Base-by-base conservation (phyloP, 2,888 invertebrate genomes). In the Sisyra nigra region DNA sequence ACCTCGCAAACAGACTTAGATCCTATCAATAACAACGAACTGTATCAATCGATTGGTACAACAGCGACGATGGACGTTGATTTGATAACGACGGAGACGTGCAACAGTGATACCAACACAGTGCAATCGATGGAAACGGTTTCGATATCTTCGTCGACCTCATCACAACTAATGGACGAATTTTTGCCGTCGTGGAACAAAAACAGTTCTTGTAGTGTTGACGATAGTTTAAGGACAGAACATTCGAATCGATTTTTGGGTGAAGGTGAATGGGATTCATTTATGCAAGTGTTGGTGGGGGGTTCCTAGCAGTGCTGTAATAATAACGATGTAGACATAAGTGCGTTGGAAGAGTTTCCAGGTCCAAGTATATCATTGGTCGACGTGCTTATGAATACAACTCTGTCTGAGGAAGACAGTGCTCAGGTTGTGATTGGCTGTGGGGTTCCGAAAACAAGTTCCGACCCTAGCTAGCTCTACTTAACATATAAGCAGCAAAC, bases 1-100 rank as follows among this genome's bases (percentile, higher is more conserved):
- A 83, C 85, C 52, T 84, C 84, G 51, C 85, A 87, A 57, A 85
- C 85, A 47, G 86, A 86, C 58, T 69, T 87, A 45, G 87, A 87
- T 64, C 84, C 85, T 50, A 62, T 80, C 38, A 80, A 79, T 58
- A 80, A 82, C 66, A 84, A 83, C 64, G 84, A 86, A 67, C 67
- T 84, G 52, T 80, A 79, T 61, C 37, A 54, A 67, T 71, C 64
- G 67, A 74, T 62, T 69, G 72, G 55, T 68, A 72, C 59, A 69
- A 70, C 60, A 65, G 72, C 63, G 67, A 77, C 67, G 79, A 80
- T 65, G 58, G 67, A 35, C 19, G 41, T 53, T 66, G 72, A 60
- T 60, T 68, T 50, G 67, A 69, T 45, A 44, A 35, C 43, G 44
- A 44, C 43, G 41, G 38, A 51, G 9, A n/a, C 48, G 30, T 41